These are phyloP conservation scores for Anarrhichthys ocellatus DNA, from an alignment of 2,113 vertebrate species.

Conservation along the genomic window DNA sequence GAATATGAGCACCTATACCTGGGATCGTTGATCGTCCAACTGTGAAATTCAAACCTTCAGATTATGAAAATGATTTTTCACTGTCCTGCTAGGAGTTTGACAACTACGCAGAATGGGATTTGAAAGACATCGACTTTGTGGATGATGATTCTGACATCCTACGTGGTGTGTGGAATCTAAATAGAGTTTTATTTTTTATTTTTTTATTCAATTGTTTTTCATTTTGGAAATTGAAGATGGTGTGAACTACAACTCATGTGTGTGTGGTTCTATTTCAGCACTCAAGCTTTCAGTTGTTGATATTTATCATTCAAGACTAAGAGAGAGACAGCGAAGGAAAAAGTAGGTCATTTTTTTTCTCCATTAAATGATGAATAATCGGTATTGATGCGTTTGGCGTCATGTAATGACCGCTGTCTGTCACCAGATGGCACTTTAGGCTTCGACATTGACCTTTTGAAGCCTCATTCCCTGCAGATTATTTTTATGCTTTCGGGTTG, in stretches of 20 bases:
- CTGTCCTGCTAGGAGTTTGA: conserved; percentile 92
- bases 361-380: no score
- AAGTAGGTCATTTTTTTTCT: conserved; percentile 87
- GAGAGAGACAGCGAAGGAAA: conserved; percentile 96
- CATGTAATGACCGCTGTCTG: conserved; percentile 25
- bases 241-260: background rate
- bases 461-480: background rate
- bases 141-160: conserved; percentile 98
- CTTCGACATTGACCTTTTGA: conserved; percentile 1
- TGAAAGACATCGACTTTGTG: conserved; percentile 99
- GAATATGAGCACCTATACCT: background rate
- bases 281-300: conserved; percentile 98
- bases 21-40: background rate
- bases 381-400: background rate
- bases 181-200: background rate
- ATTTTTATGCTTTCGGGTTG: conserved; percentile 20
- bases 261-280: conserved; percentile 79
- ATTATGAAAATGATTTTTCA: conserved; percentile 2
- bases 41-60: background rate
- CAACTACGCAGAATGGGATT: conserved; percentile 99
- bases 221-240: background rate
- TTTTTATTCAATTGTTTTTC: background rate
- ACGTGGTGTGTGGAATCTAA: conserved; percentile 85
- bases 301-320: conserved; percentile 97
- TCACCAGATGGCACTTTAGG: conserved; percentile 68